Evolutionary conservation across 2,113 vertebrate species (phyloP).

Genomic region (Tetrao urogallus): DNA sequence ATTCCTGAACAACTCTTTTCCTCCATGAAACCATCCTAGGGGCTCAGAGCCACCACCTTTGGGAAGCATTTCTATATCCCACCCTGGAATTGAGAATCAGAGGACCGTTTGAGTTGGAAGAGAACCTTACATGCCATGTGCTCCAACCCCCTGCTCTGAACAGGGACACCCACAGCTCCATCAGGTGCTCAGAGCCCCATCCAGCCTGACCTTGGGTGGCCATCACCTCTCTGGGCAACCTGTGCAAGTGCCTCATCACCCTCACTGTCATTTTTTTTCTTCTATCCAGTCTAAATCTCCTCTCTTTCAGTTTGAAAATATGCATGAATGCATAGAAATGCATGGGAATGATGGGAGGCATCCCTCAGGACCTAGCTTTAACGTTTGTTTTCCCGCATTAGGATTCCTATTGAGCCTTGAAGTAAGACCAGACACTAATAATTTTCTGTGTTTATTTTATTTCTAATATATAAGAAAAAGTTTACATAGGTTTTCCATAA

Average conservation of each 20-base stretch:
- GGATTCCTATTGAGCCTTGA: neutral
- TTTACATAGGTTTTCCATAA: neutral
- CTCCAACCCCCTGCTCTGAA: too few relatives aligned
- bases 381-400: neutral
- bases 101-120: too few relatives aligned
- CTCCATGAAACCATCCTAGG: neutral
- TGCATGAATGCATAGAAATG: too few relatives aligned
- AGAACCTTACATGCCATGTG: too few relatives aligned
- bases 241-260: too few relatives aligned
- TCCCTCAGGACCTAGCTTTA: neutral
- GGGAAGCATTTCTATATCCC: neutral
- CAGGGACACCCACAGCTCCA: too few relatives aligned
- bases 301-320: too few relatives aligned
- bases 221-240: too few relatives aligned
- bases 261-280: too few relatives aligned
- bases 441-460: constrained; percentile 7
- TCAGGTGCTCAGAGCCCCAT: too few relatives aligned
- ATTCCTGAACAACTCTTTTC: neutral
- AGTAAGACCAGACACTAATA: neutral
- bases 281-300: too few relatives aligned
- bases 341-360: neutral
- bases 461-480: neutral
- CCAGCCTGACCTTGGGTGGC: too few relatives aligned
- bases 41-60: neutral
- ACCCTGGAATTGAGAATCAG: neutral